phyloP scores from a whole-genome alignment of 1,140 invertebrate species.

The Lucilia cuprina region DNA sequence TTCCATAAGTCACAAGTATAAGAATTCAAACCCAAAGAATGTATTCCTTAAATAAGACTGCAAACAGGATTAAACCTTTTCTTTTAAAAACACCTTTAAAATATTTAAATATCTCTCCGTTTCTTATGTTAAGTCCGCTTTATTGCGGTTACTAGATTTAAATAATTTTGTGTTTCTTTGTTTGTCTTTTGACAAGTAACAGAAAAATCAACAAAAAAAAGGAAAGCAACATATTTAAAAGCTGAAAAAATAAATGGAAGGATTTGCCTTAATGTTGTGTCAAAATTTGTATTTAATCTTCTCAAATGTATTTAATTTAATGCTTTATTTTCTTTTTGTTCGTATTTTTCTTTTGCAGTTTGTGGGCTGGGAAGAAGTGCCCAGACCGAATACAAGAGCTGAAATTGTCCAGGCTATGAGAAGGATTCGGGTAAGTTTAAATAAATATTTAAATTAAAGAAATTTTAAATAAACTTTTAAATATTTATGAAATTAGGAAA shows the following conservation, averaged over 20 bases:
- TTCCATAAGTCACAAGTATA: too few relatives aligned
- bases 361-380: slow-evolving; percentile 96
- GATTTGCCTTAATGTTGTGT: background rate
- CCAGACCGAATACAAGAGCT: slow-evolving; percentile 90
- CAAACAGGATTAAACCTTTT: background rate
- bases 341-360: slow-evolving; percentile 78
- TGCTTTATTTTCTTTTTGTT: slow-evolving; percentile 42
- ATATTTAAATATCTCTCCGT: background rate
- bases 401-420: slow-evolving; percentile 99
- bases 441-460: background rate
- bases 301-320: slow-evolving; percentile 19
- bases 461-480: background rate
- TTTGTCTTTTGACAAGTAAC: background rate
- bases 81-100: background rate
- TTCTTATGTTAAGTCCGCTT: background rate
- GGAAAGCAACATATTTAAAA: too few relatives aligned
- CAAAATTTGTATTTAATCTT: background rate
- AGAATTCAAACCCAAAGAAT: too few relatives aligned
- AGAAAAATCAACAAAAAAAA: background rate
- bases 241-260: background rate
- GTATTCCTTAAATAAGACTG: too few relatives aligned
- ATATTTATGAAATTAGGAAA: background rate
- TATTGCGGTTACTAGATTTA: background rate
- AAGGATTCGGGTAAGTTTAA: slow-evolving; percentile 86
- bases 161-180: background rate